Evolutionary conservation across 2,888 invertebrate species (phyloP), one percentile per base, ranked within the genome.

Genomic region (Pristionchus entomophagus): DNA sequence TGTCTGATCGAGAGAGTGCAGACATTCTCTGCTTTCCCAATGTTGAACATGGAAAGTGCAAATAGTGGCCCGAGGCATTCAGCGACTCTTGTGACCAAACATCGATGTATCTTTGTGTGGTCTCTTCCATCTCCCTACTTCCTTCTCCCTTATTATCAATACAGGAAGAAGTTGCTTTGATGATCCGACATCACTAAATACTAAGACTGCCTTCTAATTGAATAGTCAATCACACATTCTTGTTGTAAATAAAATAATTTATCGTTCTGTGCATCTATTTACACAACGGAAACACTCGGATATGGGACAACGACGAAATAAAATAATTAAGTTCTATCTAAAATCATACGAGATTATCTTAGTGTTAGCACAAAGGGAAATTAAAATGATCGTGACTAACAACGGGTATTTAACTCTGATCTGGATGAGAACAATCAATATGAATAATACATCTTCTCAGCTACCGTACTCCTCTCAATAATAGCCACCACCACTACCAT

Each of bases 391-490:
- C 22, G n/a, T 8, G 8, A 26, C 26, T 59, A 12, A 59, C 26
- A 59, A 22, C 53, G 49, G 10, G 53, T 53, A 14, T 32, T 32
- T 17, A 26, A 32, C 35, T 65, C 35, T 65, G 65, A 35, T 65
- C 35, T 65, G 19, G 62, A 59, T 26, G 32, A 65, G 19, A 65
- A 35, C 19, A 65, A 35, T 12, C 14, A 2, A 56, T 19, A 56
- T n/a, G 6, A 56, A 19, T 19, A 17, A 10, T 10, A 26, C n/a
- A n/a, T n/a, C n/a, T n/a, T n/a, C n/a, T n/a, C 6, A 19, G 45
- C 49, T 77, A 77, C 77, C 77, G 77, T 77, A 77, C 77, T 49
- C 26, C n/a, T n/a, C 49, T 51, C 49, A 51, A 80, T 80, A 77
- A 14, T 45, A 77, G 45, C 77, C 49, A 8, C 77, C 77, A 17